Percentiles rank a stretch among this genome's conserved stretches.
Evolutionary conservation across 2,113 vertebrate genomes (phyloP).

Genomic region (Cyanoderma ruficeps): DNA sequence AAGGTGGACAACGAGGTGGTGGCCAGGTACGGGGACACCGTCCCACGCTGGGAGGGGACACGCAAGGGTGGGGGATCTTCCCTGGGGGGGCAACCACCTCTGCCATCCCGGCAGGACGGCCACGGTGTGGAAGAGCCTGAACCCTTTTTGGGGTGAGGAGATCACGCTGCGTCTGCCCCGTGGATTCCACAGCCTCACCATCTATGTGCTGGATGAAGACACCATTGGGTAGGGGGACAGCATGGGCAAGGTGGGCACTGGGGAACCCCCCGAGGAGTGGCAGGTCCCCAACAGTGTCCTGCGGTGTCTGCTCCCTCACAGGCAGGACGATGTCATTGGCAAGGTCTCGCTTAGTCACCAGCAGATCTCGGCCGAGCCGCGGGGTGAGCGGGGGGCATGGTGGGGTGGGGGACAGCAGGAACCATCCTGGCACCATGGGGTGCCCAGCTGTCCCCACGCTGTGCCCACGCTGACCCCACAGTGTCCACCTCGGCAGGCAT

Average conservation of each 20-base stretch:
- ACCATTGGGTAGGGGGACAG: conserved; percentile 79
- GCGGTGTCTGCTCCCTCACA: not conserved
- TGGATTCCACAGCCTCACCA: conserved; percentile 83
- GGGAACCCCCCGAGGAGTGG: not conserved
- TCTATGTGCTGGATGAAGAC: conserved; percentile 92
- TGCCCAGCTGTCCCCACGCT: not conserved
- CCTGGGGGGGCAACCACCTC: not conserved
- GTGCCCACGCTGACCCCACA: not conserved
- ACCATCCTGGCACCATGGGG: rapidly evolving
- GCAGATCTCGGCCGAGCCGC: conserved; percentile 74
- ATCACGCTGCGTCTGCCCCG: conserved; percentile 85
- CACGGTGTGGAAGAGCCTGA: conserved; percentile 89
- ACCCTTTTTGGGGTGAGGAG: conserved; percentile 93
- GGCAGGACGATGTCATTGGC: conserved; percentile 89
- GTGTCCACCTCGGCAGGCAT: conserved; percentile 67
- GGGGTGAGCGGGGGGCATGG: conserved; percentile 73
- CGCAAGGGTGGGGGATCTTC: rapidly evolving
- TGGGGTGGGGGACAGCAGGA: no score
- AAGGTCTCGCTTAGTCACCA: conserved; percentile 87
- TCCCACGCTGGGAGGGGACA: not conserved
- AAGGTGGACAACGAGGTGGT: conserved; percentile 92
- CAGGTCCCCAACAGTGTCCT: not conserved
- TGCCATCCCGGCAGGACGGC: conserved; percentile 76
- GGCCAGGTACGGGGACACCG: conserved; percentile 72
- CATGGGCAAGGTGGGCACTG: not conserved